Conservation (phyloP, 2,113 vertebrate species). For the Bothrops jararaca region DNA sequence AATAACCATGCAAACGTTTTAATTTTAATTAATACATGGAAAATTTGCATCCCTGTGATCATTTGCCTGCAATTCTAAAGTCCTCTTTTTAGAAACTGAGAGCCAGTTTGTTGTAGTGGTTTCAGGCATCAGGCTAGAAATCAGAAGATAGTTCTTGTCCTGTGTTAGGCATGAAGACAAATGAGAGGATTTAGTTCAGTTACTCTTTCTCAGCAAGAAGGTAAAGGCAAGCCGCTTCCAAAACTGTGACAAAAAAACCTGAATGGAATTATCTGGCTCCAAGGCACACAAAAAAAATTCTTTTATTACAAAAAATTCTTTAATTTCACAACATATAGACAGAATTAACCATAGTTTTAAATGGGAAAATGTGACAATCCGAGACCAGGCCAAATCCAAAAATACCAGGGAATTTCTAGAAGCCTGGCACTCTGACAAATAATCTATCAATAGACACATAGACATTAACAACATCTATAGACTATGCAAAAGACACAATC, state of each 20-base stretch:
- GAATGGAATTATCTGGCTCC: background rate
- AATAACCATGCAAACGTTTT: background rate
- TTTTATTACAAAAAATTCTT: too few relatives aligned
- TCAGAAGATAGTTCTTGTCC: background rate
- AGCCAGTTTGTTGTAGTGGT: background rate
- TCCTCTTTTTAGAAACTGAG: background rate
- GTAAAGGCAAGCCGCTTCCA: background rate
- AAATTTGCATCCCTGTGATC: background rate
- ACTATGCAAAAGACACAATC: too few relatives aligned
- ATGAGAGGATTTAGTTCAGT: background rate
- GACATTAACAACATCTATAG: too few relatives aligned
- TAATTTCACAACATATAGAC: too few relatives aligned
- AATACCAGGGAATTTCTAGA: too few relatives aligned
- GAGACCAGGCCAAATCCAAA: too few relatives aligned
- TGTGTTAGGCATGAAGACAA: background rate
- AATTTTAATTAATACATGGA: background rate
- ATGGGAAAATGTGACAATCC: too few relatives aligned
- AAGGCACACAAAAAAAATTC: background rate
- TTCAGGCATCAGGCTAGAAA: background rate
- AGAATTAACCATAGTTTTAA: too few relatives aligned
- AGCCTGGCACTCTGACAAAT: too few relatives aligned
- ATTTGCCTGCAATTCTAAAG: background rate
- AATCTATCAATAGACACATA: too few relatives aligned
- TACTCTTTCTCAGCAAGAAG: background rate
- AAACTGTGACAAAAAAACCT: background rate